Evolutionary conservation across 2,113 vertebrate species (phyloP).

Genomic region (Tapirus terrestris): DNA sequence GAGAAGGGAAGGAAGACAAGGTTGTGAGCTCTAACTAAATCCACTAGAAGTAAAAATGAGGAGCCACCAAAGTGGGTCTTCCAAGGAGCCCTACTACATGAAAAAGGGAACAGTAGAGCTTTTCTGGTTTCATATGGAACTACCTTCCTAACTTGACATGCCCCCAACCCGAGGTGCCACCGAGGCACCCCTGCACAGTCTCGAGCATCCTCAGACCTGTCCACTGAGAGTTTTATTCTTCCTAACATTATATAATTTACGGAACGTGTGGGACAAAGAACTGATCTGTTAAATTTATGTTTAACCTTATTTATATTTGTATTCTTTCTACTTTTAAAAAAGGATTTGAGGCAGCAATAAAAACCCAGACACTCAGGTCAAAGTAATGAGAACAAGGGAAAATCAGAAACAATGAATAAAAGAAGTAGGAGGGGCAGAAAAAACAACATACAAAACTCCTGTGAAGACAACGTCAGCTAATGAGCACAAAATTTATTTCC

Average conservation of each 20-base stretch:
- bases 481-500: neutral
- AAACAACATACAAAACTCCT: accelerated
- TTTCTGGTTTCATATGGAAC: neutral
- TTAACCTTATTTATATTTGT: neutral
- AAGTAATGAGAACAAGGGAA: neutral
- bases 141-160: neutral
- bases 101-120: neutral
- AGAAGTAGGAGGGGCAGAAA: neutral
- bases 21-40: neutral
- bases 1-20: no score
- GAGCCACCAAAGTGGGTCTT: neutral
- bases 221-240: neutral
- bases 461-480: neutral
- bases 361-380: neutral
- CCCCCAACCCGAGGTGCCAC: neutral
- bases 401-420: neutral
- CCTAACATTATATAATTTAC: neutral
- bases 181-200: neutral
- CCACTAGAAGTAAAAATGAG: neutral
- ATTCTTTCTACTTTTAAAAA: neutral
- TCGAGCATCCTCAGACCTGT: neutral
- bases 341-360: neutral
- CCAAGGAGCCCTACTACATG: neutral
- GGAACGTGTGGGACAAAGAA: neutral
- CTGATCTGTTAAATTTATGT: neutral